Base-by-base conservation (phyloP, 2,113 vertebrate species). In the Neolamprologus cancellatus region DNA sequence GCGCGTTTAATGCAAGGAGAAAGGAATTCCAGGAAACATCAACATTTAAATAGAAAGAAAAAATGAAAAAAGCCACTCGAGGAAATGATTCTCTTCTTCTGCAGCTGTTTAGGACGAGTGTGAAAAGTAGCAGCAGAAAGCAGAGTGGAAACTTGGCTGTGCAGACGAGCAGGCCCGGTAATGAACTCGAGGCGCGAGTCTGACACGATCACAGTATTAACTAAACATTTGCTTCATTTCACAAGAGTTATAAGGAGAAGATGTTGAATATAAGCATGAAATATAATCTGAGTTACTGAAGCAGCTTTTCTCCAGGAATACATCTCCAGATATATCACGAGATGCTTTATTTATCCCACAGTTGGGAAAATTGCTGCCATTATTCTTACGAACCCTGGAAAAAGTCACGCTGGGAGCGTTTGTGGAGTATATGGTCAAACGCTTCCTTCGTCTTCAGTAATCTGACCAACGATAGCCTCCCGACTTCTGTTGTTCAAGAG, bases 201-300 rank as follows among this genome's bases (percentile, higher is more conserved):
- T 83, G 87, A 89, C 82, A 78, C 82, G 87, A 86, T 93, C 80
- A 50, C 44, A 12, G 82, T 84, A 85, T 90, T 87, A 94, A 83
- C 50, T 46, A 48, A 89, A 87, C 82, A 48, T 81, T 52, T 12
- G 71, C 50, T 79, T 41, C 36, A 20, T 64, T 88, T 23, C 5
- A 87, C 59, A 64, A 4, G 57, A 76, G 48, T 79, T 78, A 84
- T 18, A 44, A n/a, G 9, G 18, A 69, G 13, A 81, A 23, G 66
- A 78, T 14, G 20, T 7, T 64, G 30, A 74, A 76, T 41, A 64
- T 50, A 48, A 64, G 34, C 76, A 46, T 8, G n/a, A 59, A 17
- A 88, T 32, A 25, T 30, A 48, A 83, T 15, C 32, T 48, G 32
- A 76, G 79, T 17, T 28, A 64, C 13, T 5, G 15, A 36, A 78